Base-by-base conservation (phyloP, 2,888 invertebrate genomes). In the Plemyria rubiginata region DNA sequence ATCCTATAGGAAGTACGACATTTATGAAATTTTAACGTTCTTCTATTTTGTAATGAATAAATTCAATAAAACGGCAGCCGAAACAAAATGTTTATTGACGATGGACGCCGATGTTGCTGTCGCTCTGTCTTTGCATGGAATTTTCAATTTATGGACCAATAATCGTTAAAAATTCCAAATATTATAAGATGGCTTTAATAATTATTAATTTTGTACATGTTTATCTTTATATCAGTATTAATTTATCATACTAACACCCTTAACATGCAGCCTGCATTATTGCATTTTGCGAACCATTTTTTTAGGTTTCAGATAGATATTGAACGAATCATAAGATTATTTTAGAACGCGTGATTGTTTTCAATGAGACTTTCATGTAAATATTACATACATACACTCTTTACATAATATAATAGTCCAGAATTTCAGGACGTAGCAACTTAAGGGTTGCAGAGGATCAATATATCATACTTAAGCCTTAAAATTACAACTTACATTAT, bases 341-440 rank as follows among this genome's bases (percentile, higher is more conserved):
- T 32, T 32, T 4, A 32, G 1, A 32, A 8, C 43, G 13, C 43
- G 8, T 32, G 32, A 32, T 22, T 22, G 3, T 22, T 22, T 22
- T 22, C 22, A 22, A 32, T 32, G 7, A 32, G 8, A 32, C 32
- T 32, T 32, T 15, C 8, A 13, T 15, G 43, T 15, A 15, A 9
- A 43, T 9, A 8, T 43, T 43, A 13, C 40, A n/a, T 43, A 43
- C 43, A 13, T 13, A 43, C 1, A 45, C 22, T 54, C 11, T 22
- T 52, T 11, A 32, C 22, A 43, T 32, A 46, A n/a, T 53, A 60
- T 41, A 49, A 46, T 52, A 52, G 61, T 12, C 32, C 40, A n/a
- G 32, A 49, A 43, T 43, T 41, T 56, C 16, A 43, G 62, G 57
- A 54, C 49, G 38, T 50, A 54, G 62, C 43, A 58, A 57, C 50